These are phyloP conservation scores for Zosterops pallidus DNA, from an alignment of 2,113 vertebrate species.

Conservation along the genomic window DNA sequence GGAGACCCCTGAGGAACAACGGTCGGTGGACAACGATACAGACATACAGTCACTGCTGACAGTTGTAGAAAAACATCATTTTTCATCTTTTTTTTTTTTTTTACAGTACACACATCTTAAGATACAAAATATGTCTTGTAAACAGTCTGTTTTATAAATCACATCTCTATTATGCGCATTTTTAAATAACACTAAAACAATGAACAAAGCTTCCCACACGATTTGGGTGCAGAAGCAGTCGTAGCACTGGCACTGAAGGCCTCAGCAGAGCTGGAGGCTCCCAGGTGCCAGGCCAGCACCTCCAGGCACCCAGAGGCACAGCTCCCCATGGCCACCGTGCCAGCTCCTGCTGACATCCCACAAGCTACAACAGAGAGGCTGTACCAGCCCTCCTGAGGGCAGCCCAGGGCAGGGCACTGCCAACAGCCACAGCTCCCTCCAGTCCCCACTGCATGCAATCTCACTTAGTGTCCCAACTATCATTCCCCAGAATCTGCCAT, in stretches of 20 bases:
- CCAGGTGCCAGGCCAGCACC: neutral
- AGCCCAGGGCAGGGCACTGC: neutral
- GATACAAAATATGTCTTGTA: constrained; percentile 62
- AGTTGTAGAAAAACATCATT: constrained; percentile 29
- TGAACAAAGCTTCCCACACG: neutral
- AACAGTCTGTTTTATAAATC: constrained; percentile 58
- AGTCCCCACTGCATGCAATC: neutral
- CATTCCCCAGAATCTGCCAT: neutral
- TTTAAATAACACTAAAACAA: constrained; percentile 42
- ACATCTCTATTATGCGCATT: constrained; percentile 1
- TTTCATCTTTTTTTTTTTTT: constrained; percentile 23
- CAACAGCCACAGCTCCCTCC: neutral
- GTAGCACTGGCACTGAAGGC: neutral
- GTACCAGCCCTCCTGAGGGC: accelerated
- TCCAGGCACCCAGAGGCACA: neutral
- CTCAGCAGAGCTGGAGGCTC: neutral
- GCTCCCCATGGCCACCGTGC: neutral
- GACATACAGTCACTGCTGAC: constrained; percentile 47
- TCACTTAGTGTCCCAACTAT: neutral
- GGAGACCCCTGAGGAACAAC: constrained; percentile 45
- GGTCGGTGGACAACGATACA: neutral
- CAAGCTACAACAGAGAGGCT: neutral
- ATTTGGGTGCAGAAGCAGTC: neutral
- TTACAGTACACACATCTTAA: constrained; percentile 63
- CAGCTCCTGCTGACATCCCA: neutral